Conservation (phyloP, 2,888 invertebrate species). For the Melanostoma mellinum region DNA sequence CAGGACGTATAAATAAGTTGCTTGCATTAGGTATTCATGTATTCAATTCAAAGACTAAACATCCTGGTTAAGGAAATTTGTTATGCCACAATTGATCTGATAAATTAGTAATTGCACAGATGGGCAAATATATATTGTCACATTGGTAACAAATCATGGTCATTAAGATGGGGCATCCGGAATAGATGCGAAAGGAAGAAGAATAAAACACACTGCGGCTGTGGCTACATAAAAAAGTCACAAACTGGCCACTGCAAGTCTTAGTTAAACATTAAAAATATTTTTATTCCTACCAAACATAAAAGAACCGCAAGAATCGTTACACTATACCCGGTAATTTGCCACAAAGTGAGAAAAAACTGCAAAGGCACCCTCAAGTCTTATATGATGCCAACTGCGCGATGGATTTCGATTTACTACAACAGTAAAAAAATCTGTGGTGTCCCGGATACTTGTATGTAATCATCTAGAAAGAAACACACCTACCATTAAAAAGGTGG, state of each 20-base stretch:
- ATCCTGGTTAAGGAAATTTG: constrained; percentile 41
- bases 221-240: background rate
- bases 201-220: background rate
- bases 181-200: background rate
- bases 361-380: constrained; percentile 13
- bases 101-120: constrained; percentile 35
- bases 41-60: constrained; percentile 40
- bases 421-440: constrained; percentile 32
- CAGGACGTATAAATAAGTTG: constrained; percentile 29
- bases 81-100: constrained; percentile 31
- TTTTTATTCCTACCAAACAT: background rate
- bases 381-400: constrained; percentile 34
- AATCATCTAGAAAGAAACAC: constrained; percentile 34
- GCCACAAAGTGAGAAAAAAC: background rate
- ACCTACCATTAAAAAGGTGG: constrained; percentile 35
- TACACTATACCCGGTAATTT: constrained; percentile 39
- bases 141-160: constrained; percentile 32
- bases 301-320: constrained; percentile 27
- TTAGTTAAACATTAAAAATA: background rate
- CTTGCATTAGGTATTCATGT: constrained; percentile 50
- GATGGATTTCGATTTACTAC: too few species aligned
- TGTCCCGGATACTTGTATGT: constrained; percentile 26
- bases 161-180: constrained; percentile 5
- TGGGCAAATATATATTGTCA: constrained; percentile 1
- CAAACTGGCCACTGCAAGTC: background rate